A percentile compares a stretch with the other conserved stretches of the same genome.
phyloP scores from a whole-genome alignment of 2,888 invertebrate genomes.

The Scotopteryx bipunctaria region DNA sequence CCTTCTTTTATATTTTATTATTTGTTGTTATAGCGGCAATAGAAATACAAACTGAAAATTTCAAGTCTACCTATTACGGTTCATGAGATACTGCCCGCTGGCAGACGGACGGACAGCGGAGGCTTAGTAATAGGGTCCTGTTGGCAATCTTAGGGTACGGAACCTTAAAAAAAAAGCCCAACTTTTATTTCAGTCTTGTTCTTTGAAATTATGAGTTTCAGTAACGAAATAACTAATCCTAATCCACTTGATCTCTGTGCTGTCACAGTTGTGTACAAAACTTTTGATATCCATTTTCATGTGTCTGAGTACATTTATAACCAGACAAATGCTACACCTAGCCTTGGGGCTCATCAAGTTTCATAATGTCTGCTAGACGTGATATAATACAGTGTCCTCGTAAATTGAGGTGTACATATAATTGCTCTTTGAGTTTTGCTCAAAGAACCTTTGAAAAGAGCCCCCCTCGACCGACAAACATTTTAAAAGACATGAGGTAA shows the following conservation, averaged over 20 bases:
- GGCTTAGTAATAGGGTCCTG: too few species aligned
- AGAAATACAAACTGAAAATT: too few species aligned
- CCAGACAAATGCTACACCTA: slow-evolving; percentile 24
- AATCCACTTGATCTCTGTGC: slow-evolving; percentile 4
- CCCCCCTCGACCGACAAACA: slow-evolving; percentile 18
- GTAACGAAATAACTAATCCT: background rate
- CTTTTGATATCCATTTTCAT: slow-evolving; percentile 11
- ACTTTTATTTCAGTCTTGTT: too few species aligned
- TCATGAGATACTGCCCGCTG: too few species aligned
- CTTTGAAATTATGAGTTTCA: background rate
- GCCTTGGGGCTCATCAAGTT: slow-evolving; percentile 20
- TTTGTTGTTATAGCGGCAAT: too few species aligned
- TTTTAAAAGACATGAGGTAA: slow-evolving; percentile 28
- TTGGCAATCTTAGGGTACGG: too few species aligned
- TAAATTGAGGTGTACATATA: slow-evolving; percentile 15
- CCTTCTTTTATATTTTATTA: too few species aligned
- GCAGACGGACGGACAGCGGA: too few species aligned
- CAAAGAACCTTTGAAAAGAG: slow-evolving; percentile 26
- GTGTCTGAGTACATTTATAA: slow-evolving; percentile 24
- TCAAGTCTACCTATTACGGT: too few species aligned
- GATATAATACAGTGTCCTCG: slow-evolving; percentile 17
- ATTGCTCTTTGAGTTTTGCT: slow-evolving; percentile 14
- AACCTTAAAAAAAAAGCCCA: too few species aligned
- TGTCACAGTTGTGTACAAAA: slow-evolving; percentile 7
- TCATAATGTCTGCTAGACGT: slow-evolving; percentile 14